These are phyloP conservation scores for Callipepla squamata DNA, from an alignment of 2,113 vertebrate species.

Conservation along the genomic window DNA sequence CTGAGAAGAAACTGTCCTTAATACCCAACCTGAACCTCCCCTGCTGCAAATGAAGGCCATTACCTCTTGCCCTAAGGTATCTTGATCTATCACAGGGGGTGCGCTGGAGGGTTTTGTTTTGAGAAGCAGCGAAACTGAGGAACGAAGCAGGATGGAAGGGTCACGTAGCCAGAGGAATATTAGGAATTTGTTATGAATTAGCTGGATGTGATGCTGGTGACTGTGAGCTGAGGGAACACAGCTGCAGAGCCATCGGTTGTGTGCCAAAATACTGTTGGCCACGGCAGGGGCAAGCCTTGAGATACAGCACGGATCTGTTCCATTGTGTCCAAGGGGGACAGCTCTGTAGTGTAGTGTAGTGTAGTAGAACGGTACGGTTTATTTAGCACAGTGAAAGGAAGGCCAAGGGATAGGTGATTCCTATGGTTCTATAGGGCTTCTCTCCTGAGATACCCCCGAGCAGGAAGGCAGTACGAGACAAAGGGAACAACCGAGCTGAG, in stretches of 20 bases:
- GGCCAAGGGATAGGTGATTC: neutral
- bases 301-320: rapidly evolving
- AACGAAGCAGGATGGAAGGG: neutral
- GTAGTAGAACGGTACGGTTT: neutral
- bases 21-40: too few species aligned
- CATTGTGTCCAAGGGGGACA: rapidly evolving
- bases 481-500: neutral
- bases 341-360: neutral
- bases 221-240: rapidly evolving
- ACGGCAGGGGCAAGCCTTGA: neutral
- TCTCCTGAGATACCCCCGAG: neutral
- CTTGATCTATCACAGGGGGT: rapidly evolving
- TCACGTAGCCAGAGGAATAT: neutral
- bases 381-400: neutral
- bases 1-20: too few species aligned
- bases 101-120: neutral
- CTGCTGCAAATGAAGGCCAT: too few species aligned
- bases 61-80: too few species aligned
- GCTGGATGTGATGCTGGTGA: neutral
- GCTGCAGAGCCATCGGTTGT: rapidly evolving
- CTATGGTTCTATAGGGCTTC: neutral
- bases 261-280: rapidly evolving
- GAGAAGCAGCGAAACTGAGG: neutral
- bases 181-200: neutral
- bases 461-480: rapidly evolving